phyloP scores from a whole-genome alignment of 2,113 vertebrate species.

The Formicarius rufipectus region DNA sequence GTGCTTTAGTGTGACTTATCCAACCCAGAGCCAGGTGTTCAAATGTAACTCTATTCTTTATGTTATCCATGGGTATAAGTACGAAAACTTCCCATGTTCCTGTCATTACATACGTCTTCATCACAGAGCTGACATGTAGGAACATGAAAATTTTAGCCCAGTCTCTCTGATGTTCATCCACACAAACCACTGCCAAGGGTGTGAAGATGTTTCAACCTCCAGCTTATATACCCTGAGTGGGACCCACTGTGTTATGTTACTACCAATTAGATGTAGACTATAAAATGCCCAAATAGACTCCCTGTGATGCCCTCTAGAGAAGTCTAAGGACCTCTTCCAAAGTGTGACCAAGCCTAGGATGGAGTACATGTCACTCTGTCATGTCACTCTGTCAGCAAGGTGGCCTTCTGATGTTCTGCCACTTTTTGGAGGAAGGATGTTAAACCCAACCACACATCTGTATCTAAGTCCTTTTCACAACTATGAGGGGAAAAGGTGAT shows the following conservation, averaged over 20 bases:
- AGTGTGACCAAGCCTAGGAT: background rate
- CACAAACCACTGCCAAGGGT: fast-evolving
- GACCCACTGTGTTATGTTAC: background rate
- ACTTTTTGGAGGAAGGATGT: background rate
- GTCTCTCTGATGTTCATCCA: background rate
- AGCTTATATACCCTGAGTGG: background rate
- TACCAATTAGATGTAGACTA: background rate
- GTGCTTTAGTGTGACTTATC: background rate
- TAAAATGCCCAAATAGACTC: background rate
- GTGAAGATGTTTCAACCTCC: background rate
- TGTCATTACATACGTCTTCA: background rate
- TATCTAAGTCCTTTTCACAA: background rate
- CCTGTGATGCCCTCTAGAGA: background rate
- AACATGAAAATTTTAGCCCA: background rate
- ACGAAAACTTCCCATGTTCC: background rate
- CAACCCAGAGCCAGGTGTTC: background rate
- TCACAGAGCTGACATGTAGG: background rate
- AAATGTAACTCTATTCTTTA: background rate
- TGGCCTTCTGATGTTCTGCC: background rate
- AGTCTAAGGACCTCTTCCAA: background rate
- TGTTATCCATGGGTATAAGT: background rate
- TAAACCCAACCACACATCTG: background rate
- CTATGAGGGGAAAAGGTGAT: background rate
- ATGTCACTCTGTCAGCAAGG: background rate
- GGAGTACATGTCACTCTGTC: background rate